Conservation (phyloP, 1,140 invertebrate genomes). For the Lysiphlebus fabarum region DNA sequence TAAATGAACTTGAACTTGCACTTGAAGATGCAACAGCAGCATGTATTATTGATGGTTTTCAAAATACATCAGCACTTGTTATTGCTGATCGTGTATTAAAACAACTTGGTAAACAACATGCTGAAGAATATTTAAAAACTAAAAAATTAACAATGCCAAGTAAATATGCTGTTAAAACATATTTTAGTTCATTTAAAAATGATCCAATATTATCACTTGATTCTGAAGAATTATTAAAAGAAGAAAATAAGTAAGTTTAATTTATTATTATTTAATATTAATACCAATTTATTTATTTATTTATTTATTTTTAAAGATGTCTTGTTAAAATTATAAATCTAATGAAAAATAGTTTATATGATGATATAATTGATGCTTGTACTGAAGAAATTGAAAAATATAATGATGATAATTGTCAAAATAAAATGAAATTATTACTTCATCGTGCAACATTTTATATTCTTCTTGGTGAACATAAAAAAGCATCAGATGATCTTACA, state of each 20-base stretch:
- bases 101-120: constrained; percentile 70
- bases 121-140: constrained; percentile 66
- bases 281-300: constrained; percentile 9
- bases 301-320: constrained; percentile 27
- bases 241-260: constrained; percentile 29
- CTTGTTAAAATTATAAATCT: constrained; percentile 46
- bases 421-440: constrained; percentile 67
- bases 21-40: constrained; percentile 90
- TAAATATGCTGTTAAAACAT: constrained; percentile 78
- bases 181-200: constrained; percentile 79
- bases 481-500: constrained; percentile 70
- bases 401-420: constrained; percentile 51
- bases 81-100: constrained; percentile 86
- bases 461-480: constrained; percentile 68
- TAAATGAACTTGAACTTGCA: constrained; percentile 72
- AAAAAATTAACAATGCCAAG: constrained; percentile 75
- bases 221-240: constrained; percentile 30
- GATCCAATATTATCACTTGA: constrained; percentile 65
- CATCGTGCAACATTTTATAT: constrained; percentile 81
- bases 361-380: constrained; percentile 75
- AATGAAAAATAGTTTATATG: constrained; percentile 69
- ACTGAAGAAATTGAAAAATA: constrained; percentile 72
- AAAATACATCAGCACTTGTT: constrained; percentile 71
- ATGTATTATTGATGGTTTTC: constrained; percentile 86
- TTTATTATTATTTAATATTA: constrained; percentile 22